Conservation (phyloP, 2,113 vertebrate species). For the Stigmatopora nigra region DNA sequence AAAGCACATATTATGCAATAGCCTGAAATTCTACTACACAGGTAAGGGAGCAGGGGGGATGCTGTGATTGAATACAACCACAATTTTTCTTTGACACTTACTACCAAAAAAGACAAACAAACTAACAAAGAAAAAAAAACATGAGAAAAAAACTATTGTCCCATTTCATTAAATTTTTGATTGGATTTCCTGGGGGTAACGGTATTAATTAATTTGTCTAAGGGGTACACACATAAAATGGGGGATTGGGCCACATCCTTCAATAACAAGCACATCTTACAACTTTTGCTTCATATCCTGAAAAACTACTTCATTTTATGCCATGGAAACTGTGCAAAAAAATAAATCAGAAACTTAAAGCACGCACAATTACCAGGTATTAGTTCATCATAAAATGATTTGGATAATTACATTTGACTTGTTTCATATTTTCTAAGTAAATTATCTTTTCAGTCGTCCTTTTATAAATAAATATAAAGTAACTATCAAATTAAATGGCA, state of each 20-base stretch:
- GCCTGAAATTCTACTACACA: constrained; percentile 30
- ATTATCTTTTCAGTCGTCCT: background rate
- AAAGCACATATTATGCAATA: constrained; percentile 1
- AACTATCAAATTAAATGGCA: background rate
- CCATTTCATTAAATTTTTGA: constrained; percentile 66
- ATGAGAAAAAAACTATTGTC: constrained; percentile 46
- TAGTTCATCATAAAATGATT: background rate
- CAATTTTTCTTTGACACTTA: constrained; percentile 41
- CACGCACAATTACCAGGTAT: background rate
- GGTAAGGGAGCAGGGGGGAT: too few relatives aligned
- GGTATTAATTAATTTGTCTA: constrained; percentile 71
- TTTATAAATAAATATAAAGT: too few relatives aligned
- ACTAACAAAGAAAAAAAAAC: too few relatives aligned
- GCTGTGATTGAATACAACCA: constrained; percentile 42
- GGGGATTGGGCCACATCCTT: background rate
- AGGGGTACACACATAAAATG: constrained; percentile 36
- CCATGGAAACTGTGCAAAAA: constrained; percentile 16
- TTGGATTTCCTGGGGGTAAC: constrained; percentile 68
- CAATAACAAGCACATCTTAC: constrained; percentile 36
- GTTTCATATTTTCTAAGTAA: background rate
- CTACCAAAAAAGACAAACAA: constrained; percentile 40
- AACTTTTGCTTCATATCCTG: constrained; percentile 50
- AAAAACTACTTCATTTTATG: constrained; percentile 41
- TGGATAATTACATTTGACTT: background rate
- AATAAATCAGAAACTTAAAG: background rate